Conservation (phyloP, 2,888 invertebrate genomes). For the Platycnemis pennipes region DNA sequence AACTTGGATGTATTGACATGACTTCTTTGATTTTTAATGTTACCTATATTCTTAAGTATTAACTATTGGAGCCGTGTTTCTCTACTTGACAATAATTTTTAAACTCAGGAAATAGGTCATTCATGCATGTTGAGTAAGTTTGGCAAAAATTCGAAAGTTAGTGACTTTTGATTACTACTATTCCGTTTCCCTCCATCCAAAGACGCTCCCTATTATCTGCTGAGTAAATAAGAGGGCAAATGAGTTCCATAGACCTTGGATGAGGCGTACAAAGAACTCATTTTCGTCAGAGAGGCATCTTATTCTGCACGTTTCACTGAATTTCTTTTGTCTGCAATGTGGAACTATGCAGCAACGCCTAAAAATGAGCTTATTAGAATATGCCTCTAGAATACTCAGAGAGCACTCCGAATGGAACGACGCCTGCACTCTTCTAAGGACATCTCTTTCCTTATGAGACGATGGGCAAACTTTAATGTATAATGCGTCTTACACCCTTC, state of each 20-base stretch:
- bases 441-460: not conserved
- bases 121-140: too few relatives aligned
- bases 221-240: not conserved
- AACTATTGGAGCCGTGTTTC: too few relatives aligned
- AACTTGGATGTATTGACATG: too few relatives aligned
- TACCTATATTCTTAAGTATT: too few relatives aligned
- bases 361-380: constrained; percentile 16
- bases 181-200: not conserved
- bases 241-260: not conserved
- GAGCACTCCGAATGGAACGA: not conserved
- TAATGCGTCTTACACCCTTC: constrained; percentile 10
- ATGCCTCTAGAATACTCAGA: not conserved
- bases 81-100: too few relatives aligned
- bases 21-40: too few relatives aligned
- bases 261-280: not conserved
- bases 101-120: too few relatives aligned
- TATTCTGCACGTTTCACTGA: not conserved
- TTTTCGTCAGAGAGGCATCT: constrained; percentile 7
- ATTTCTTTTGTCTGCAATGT: not conserved
- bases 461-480: not conserved
- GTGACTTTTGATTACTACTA: not conserved
- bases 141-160: not conserved
- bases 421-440: not conserved
- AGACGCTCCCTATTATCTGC: not conserved
- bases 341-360: constrained; percentile 12